Conservation (phyloP, 2,888 invertebrate species). For the Folsomia manolachei region DNA sequence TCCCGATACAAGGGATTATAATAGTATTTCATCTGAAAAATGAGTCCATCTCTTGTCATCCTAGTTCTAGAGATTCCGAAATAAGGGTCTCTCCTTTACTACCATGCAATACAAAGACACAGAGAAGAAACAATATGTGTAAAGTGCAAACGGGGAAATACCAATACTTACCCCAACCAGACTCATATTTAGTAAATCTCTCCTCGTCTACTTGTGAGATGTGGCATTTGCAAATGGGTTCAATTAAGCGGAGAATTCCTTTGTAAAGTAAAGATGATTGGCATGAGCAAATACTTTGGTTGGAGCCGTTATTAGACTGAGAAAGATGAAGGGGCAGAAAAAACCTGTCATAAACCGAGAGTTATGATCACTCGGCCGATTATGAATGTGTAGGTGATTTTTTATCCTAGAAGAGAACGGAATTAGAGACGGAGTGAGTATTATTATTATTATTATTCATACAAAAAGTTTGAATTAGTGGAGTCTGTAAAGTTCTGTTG, state of each 20-base stretch:
- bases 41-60: too few species aligned
- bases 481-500: background rate
- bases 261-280: constrained; percentile 24
- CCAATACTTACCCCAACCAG: too few species aligned
- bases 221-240: background rate
- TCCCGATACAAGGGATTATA: too few species aligned
- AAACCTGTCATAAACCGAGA: constrained; percentile 44
- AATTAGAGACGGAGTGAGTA: constrained; percentile 12
- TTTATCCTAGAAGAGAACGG: constrained; percentile 2
- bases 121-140: too few species aligned
- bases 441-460: constrained; percentile 17
- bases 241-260: background rate
- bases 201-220: constrained; percentile 9
- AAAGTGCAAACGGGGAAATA: too few species aligned
- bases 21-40: too few species aligned
- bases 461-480: constrained; percentile 21
- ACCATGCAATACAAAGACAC: too few species aligned
- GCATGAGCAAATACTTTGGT: constrained; percentile 34
- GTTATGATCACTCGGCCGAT: constrained; percentile 46
- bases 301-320: constrained; percentile 22
- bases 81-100: too few species aligned
- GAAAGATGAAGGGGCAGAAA: constrained; percentile 29
- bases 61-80: too few species aligned
- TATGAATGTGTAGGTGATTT: constrained; percentile 38
- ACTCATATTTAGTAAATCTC: too few species aligned